Conservation (phyloP, 2,888 invertebrate genomes). For the Coelogynopora nodosa region DNA sequence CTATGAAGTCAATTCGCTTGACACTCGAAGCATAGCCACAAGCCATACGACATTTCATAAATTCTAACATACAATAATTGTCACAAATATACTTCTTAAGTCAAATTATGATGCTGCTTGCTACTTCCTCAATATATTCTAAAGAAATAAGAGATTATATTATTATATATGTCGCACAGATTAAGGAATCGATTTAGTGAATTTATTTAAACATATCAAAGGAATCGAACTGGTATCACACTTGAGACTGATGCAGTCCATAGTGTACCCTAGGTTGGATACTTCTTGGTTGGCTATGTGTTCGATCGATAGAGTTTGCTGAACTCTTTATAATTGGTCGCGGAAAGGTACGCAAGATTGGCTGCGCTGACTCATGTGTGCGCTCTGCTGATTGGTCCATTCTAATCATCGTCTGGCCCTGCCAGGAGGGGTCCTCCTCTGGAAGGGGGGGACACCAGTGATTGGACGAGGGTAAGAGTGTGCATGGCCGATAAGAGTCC, state of each 20-base stretch:
- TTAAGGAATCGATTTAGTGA: too few relatives aligned
- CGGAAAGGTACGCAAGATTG: neutral
- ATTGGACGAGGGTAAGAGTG: conserved; percentile 8
- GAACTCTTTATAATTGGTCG: conserved; percentile 19
- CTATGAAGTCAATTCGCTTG: too few relatives aligned
- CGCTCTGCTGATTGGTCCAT: neutral
- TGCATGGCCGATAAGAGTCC: conserved; percentile 6
- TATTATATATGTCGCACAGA: too few relatives aligned
- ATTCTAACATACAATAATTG: too few relatives aligned
- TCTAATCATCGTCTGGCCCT: neutral
- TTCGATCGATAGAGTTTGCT: neutral
- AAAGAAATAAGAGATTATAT: too few relatives aligned
- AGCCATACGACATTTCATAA: too few relatives aligned
- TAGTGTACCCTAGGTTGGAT: neutral
- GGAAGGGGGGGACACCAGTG: conserved; percentile 10
- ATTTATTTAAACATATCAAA: too few relatives aligned
- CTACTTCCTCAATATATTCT: too few relatives aligned
- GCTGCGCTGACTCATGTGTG: neutral
- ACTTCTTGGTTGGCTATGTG: neutral
- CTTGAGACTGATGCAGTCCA: neutral
- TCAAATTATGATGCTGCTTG: too few relatives aligned
- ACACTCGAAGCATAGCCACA: too few relatives aligned
- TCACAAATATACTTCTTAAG: too few relatives aligned
- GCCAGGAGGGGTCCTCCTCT: neutral
- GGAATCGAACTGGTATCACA: too few relatives aligned